Percentiles rank a stretch among this genome's conserved stretches.
phyloP scores from a whole-genome alignment of 2,888 invertebrate genomes.

The Pasiphila rectangulata region DNA sequence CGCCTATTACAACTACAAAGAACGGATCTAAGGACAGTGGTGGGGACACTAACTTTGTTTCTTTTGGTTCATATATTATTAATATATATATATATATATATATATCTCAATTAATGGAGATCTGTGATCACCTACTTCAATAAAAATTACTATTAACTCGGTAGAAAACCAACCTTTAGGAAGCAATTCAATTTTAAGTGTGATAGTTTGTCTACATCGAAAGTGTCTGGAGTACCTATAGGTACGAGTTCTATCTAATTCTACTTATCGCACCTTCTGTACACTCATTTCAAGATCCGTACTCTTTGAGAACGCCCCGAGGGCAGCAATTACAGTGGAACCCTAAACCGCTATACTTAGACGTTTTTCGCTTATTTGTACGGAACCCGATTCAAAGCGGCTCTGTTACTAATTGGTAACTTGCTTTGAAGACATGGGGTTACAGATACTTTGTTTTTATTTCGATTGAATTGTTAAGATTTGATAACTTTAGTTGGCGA shows the following conservation, averaged over 20 bases:
- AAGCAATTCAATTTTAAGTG: no score
- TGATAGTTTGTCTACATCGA: no score
- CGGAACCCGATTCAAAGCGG: conserved; percentile 53
- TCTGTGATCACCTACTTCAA: no score
- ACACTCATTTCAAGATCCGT: not conserved
- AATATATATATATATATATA: no score
- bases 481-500: not conserved
- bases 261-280: not conserved
- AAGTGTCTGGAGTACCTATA: no score
- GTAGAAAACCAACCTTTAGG: no score
- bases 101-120: no score
- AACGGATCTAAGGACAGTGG: no score
- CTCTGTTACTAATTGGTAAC: conserved; percentile 72
- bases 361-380: conserved; percentile 70
- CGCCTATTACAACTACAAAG: no score
- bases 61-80: no score
- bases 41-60: no score
- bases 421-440: conserved; percentile 43
- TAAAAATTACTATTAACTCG: no score
- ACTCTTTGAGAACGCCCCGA: conserved; percentile 50
- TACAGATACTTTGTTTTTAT: conserved; percentile 15
- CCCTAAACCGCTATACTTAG: conserved; percentile 62
- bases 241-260: not conserved
- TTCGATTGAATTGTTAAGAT: conserved; percentile 1
- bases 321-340: conserved; percentile 70